Evolutionary conservation across 2,113 vertebrate genomes (phyloP).

Genomic region (Papio anubis): DNA sequence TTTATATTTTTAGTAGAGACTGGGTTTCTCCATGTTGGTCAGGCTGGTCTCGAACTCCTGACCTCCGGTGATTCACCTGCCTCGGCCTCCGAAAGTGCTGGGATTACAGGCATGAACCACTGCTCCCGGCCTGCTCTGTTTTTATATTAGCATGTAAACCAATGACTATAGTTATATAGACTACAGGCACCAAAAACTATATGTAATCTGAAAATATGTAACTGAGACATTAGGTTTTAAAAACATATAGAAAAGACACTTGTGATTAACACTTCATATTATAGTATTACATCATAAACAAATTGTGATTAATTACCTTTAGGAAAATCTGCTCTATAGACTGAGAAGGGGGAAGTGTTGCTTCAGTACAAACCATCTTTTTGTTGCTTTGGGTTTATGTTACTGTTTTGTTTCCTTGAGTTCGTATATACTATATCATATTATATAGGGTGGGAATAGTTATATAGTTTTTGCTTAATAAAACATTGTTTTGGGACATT

Average conservation of each 20-base stretch:
- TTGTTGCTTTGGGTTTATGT: neutral
- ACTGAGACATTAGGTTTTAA: neutral
- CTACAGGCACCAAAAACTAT: neutral
- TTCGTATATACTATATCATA: neutral
- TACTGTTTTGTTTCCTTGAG: neutral
- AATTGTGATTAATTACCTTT: slow-evolving; percentile 7
- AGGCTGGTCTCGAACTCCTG: too few species aligned
- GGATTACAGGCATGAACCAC: too few species aligned
- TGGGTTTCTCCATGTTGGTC: too few species aligned
- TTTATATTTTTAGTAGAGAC: too few species aligned
- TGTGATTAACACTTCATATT: neutral
- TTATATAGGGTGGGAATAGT: neutral
- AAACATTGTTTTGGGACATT: slow-evolving; percentile 47
- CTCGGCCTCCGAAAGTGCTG: too few species aligned
- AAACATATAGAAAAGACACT: neutral
- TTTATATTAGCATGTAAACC: neutral
- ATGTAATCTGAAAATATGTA: neutral
- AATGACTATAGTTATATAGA: neutral
- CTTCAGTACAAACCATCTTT: neutral
- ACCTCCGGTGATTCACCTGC: too few species aligned
- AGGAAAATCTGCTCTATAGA: neutral
- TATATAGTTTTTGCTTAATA: neutral
- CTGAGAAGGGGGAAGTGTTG: neutral
- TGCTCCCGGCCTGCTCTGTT: neutral
- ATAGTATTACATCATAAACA: slow-evolving; percentile 16